Conservation (phyloP, 2,888 invertebrate genomes). For the Sialis fuliginosa region DNA sequence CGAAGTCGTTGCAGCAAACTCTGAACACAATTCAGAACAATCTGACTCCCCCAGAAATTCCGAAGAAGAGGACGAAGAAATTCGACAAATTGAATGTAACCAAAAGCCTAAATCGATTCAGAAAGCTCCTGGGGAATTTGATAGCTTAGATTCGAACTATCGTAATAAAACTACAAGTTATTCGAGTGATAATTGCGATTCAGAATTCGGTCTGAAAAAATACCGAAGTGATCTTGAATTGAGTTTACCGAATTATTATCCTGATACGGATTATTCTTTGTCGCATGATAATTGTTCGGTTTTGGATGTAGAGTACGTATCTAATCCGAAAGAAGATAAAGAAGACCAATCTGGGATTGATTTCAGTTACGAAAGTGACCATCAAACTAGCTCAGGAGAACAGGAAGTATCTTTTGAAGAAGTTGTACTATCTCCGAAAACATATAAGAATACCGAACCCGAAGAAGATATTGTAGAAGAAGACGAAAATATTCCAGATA, state of each 20-base stretch:
- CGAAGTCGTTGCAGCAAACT: constrained; percentile 8
- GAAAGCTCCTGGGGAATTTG: constrained; percentile 36
- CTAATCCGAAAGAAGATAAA: constrained; percentile 11
- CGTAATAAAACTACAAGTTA: constrained; percentile 35
- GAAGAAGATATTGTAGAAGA: too few species aligned
- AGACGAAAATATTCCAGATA: neutral
- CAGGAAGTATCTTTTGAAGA: constrained; percentile 7
- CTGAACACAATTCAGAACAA: constrained; percentile 7
- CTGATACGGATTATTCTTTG: constrained; percentile 27
- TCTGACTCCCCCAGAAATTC: constrained; percentile 4
- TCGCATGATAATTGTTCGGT: constrained; percentile 28
- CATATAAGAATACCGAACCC: too few species aligned
- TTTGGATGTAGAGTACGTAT: constrained; percentile 24
- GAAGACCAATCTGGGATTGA: constrained; percentile 24
- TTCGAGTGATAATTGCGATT: constrained; percentile 15
- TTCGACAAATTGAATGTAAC: neutral
- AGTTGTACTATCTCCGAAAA: neutral
- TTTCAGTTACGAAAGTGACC: constrained; percentile 12
- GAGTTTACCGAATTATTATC: constrained; percentile 25
- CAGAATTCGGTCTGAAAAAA: constrained; percentile 22
- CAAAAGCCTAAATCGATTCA: constrained; percentile 29
- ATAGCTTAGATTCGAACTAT: constrained; percentile 38
- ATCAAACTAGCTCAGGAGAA: constrained; percentile 1
- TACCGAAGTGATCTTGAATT: constrained; percentile 12
- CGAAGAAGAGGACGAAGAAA: constrained; percentile 4